Evolutionary conservation across 2,797 vertebrate genomes (phyloP), one percentile per base, ranked within the genome.

Genomic region (Manis javanica): DNA sequence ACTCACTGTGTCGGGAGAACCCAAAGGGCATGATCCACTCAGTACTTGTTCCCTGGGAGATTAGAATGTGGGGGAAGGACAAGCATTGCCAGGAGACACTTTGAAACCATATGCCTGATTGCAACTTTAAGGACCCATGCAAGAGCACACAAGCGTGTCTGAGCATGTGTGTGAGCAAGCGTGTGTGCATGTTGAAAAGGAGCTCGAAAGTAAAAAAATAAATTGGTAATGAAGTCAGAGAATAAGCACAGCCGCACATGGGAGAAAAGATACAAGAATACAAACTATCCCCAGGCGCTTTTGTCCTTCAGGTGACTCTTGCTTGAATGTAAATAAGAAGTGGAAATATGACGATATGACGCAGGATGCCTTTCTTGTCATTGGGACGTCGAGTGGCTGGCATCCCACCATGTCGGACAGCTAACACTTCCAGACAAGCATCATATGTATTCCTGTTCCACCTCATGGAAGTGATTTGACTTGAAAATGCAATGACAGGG

Each of bases 301-400:
- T 95, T 82, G 86, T 82, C 92, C 98, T 97, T 97, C 96, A 97
- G 63, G 86, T 96, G 81, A 96, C 95, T 96, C 92, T 95, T 96
- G 95, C 83, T 81, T 42, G 96, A 13, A 61, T 95, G 81, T 94
- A 98, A 98, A 98, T 97, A 94, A 94, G 90, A 77, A 83, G 63
- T n/a, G 86, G 97, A 94, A 82, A 96, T 81, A 85, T 9, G 93
- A 87, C 81, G 77, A 96, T 81, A 85, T 9, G 93, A 87, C 81
- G 77, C 24, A 55, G 95, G 90, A 34, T 92, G 90, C 88, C 97
- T 95, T 93, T 94, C 87, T 91, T 97, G 96, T 97, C 92, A 59
- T 8, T 61, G 96, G 95, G 66, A 94, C 14, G 2, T 82, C 9
- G 10, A 97, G 97, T 92, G 31, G 71, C 82, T 91, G 75, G 90